These are phyloP conservation scores for Ceratoteleas bidentatus DNA, from an alignment of 1,140 invertebrate species.

Conservation along the genomic window DNA sequence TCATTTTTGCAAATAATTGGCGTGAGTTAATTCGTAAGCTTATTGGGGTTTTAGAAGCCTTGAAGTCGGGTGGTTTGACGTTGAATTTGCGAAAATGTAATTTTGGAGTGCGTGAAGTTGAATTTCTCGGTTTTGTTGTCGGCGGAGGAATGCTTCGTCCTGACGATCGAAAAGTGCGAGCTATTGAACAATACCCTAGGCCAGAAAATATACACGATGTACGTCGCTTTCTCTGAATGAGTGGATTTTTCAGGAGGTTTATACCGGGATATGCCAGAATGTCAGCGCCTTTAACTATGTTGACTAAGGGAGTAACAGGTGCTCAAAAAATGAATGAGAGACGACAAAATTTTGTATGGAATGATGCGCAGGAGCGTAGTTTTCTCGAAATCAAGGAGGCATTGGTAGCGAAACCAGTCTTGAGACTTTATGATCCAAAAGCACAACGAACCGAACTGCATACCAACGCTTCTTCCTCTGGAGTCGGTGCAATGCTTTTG, in stretches of 20 bases:
- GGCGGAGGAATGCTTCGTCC: background rate
- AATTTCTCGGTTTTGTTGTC: background rate
- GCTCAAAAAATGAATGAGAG: background rate
- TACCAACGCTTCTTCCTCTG: background rate
- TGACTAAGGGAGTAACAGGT: background rate
- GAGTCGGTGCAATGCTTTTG: background rate
- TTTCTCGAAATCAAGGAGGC: conserved; percentile 1
- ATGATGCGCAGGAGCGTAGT: conserved; percentile 1
- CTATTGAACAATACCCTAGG: background rate
- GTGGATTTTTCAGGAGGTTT: conserved; percentile 3
- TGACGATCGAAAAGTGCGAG: background rate
- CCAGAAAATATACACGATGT: background rate
- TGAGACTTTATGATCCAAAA: background rate
- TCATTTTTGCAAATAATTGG: background rate
- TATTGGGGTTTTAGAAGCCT: background rate
- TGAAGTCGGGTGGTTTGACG: background rate
- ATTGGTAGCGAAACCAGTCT: background rate
- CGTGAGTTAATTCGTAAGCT: background rate
- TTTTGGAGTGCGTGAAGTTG: background rate
- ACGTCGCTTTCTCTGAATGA: background rate
- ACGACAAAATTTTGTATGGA: background rate
- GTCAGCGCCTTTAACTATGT: background rate
- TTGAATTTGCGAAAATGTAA: conserved; percentile 1
- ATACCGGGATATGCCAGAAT: conserved; percentile 4
- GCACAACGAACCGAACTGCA: background rate